Base-by-base conservation (phyloP, 30 jellyfish, hydroid and myxozoan genomes). In the Cassiopea xamachana region DNA sequence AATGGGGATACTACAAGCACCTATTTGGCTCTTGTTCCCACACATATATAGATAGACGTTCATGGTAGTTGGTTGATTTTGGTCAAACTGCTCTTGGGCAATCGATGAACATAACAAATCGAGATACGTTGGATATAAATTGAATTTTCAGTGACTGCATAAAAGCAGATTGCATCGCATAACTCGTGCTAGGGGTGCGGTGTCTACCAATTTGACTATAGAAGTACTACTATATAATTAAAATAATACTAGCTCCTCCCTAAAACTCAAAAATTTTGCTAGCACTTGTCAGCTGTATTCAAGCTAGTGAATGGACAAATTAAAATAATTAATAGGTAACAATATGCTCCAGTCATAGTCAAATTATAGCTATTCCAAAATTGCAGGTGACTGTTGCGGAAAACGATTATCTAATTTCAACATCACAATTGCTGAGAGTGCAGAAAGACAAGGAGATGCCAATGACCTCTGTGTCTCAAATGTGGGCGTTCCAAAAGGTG, bases 31-130 rank as follows among this genome's bases (percentile, higher is more conserved):
- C 39, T 48, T 69, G 78, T 69, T 17, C 17, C n/a, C 78, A 69
- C 43, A 69, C 78, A 15, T 69, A 8, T 15, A 15, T 6, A 8
- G 17, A 10, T 61, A 4, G 48, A 5, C 17, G 8, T 8, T 5
- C n/a, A 4, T 77, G 85, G 85, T 77, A 71, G 85, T 46, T 69
- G 64, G 85, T 77, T 77, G 60, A 48, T 13, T 77, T 77, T 46
- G 85, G 85, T 19, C 47, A 46, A 77, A 77, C 71, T 47, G 85
- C 85, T 51, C 44, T 48, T 7, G 85, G 47, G 10, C 64, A 77
- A 43, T 10, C 85, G 44, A 71, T 77, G 1, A 46, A 77, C 15
- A 46, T 77, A 2, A 69, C 77, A 69, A 69, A 69, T 46, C 19
- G 77, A 27, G 39, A 27, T 27, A 27, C 39, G 39, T 27, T 27